Evolutionary conservation across 23 tunicate genomes (phyloP), one percentile per base, ranked within the genome.

Genomic region (Botrylloides violaceus): DNA sequence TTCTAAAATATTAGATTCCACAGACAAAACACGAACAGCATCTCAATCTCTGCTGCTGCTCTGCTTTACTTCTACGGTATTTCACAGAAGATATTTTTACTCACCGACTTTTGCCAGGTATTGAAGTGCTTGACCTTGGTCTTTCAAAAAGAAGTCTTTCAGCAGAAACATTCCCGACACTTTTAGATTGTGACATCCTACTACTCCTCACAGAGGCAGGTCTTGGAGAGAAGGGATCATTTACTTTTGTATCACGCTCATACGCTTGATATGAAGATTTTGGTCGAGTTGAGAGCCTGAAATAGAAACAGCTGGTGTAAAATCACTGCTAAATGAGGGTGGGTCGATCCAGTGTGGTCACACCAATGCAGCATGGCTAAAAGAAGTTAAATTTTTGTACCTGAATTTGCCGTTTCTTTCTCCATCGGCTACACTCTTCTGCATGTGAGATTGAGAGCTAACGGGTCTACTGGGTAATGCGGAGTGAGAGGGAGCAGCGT

Each of bases 101-200:
- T 43, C 28, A 84, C 92, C 92, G 53, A 0, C 84, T 85, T 75
- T 80, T 85, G 38, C 81, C 94, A 6, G 94, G 94, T 36, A 85
- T 85, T 7, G 94, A 85, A 19, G 84, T 61, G 53, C 94, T 85
- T 1, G 94, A 85, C 43, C 94, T 38, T 3, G 94, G 94, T 55
- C 94, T 61, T 4, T 66, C 77, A 0, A 30, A 25, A 4, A 26
- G n/a, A n/a, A 37, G 58, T 43, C 12, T 68, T 43, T 43, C 53
- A 15, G 12, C 53, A 9, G 53, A 9, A 15, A 43, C 15, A 43
- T 43, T 43, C 12, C 53, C 53, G 53, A 43, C 12, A 15, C 53
- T 43, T 43, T 43, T 43, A 9, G 53, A 43, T 15, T 15, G 9
- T 9, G 53, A 7, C 53, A 43, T 15, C 53, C 15, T 43, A 15